A percentile compares a stretch with the other conserved stretches of the same genome.
Conservation (phyloP, 1,140 invertebrate genomes). For the Drosophila biarmipes region DNA sequence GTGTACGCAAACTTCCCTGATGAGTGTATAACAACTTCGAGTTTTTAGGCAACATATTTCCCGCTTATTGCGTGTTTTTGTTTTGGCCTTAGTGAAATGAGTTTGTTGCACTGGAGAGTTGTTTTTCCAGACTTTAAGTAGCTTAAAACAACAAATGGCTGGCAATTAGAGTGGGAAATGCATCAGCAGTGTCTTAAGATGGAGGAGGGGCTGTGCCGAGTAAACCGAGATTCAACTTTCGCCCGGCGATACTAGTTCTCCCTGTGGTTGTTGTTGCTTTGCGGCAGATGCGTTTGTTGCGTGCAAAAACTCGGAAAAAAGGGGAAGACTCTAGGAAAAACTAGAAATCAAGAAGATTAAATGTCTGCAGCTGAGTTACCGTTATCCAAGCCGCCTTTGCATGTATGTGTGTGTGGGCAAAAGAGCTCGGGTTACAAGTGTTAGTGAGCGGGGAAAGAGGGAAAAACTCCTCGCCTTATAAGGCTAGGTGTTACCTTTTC, state of each 20-base stretch:
- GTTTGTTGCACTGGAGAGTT: constrained; percentile 67
- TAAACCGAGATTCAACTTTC: constrained; percentile 52
- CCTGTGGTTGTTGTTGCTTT: constrained; percentile 26
- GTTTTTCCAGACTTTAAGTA: constrained; percentile 45
- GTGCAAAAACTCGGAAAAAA: constrained; percentile 11
- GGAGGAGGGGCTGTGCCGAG: background rate
- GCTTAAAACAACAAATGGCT: constrained; percentile 47
- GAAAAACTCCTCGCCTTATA: constrained; percentile 43
- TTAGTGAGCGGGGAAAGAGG: constrained; percentile 30
- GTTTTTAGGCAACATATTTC: too few species aligned
- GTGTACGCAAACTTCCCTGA: background rate
- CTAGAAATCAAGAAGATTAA: constrained; percentile 61
- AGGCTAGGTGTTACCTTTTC: constrained; percentile 30
- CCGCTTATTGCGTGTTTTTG: constrained; percentile 6
- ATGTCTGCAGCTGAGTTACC: constrained; percentile 61
- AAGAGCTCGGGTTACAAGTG: constrained; percentile 50
- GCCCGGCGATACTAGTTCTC: constrained; percentile 39
- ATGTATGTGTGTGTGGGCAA: background rate
- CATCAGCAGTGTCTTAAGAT: background rate
- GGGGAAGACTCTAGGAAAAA: constrained; percentile 12
- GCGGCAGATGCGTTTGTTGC: constrained; percentile 53
- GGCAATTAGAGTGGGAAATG: constrained; percentile 48
- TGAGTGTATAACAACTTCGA: background rate
- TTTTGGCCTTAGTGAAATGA: constrained; percentile 39
- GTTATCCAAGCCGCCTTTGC: constrained; percentile 31